A percentile compares a stretch with the other conserved stretches of the same genome.
Evolutionary conservation across 2,113 vertebrate genomes (phyloP).

Genomic region (Equus quagga): DNA sequence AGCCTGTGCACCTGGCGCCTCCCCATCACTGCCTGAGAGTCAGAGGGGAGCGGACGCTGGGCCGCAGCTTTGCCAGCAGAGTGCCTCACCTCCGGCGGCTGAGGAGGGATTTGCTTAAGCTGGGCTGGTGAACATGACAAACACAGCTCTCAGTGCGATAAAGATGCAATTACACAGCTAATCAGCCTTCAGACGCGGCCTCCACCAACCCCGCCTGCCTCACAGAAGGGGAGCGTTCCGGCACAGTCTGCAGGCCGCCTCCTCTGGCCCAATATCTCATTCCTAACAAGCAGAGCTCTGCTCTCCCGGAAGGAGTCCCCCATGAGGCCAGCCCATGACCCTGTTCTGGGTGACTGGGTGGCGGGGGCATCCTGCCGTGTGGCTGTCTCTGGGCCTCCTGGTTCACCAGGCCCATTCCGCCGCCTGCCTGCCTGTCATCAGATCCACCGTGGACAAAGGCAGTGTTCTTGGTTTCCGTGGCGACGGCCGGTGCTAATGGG

Average conservation of each 20-base stretch:
- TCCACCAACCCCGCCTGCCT: conserved; percentile 63
- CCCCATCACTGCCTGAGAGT: neutral
- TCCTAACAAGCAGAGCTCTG: conserved; percentile 58
- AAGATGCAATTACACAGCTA: conserved; percentile 86
- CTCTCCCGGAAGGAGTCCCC: conserved; percentile 14
- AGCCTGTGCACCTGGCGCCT: neutral
- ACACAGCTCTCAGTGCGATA: conserved; percentile 86
- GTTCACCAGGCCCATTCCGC: neutral
- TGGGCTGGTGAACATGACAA: conserved; percentile 60
- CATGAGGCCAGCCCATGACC: neutral
- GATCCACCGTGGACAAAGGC: neutral
- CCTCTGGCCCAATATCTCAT: conserved; percentile 52
- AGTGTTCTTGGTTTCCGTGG: neutral
- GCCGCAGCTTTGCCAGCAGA: neutral
- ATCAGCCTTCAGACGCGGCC: conserved; percentile 86
- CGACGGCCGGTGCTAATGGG: neutral
- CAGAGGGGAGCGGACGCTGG: neutral
- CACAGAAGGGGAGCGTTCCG: conserved; percentile 48
- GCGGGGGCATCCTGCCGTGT: neutral
- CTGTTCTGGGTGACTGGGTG: fast-evolving
- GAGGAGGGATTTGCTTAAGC: conserved; percentile 69
- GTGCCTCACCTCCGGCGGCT: conserved; percentile 54
- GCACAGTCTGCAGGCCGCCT: conserved; percentile 31
- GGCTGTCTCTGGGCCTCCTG: neutral
- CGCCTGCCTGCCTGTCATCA: neutral